These are phyloP conservation scores for Siphonodentalium dalli DNA, from an alignment of 2,888 invertebrate species.

Conservation along the genomic window DNA sequence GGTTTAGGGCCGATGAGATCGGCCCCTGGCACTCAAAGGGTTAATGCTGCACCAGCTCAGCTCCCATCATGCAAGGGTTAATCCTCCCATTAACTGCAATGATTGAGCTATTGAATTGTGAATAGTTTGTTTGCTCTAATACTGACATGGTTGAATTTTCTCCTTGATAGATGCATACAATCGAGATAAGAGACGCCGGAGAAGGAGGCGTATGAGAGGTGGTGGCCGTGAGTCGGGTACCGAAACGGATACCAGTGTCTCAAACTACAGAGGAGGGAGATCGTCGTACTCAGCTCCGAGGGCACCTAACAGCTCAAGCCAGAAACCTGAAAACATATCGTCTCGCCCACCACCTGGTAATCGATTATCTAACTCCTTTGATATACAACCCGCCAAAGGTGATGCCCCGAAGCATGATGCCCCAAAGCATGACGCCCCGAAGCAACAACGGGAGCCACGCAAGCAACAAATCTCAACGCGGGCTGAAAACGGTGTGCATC, in stretches of 20 bases:
- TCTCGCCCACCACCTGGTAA: no score
- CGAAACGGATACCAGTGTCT: constrained; percentile 54
- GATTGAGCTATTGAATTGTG: not conserved
- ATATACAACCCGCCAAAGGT: constrained; percentile 7
- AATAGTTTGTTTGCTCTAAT: not conserved
- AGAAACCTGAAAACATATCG: no score
- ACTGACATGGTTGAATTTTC: not conserved
- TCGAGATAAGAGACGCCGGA: constrained; percentile 32
- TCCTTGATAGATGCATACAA: constrained; percentile 4
- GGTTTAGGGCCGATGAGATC: no score
- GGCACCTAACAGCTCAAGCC: constrained; percentile 2
- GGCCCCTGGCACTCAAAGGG: no score
- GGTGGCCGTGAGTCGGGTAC: constrained; percentile 53
- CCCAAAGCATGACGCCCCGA: constrained; percentile 19
- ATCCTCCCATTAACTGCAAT: not conserved
- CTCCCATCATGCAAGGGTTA: no score
- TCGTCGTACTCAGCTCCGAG: no score
- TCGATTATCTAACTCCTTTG: constrained; percentile 12
- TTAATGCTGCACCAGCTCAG: no score
- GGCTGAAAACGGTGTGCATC: constrained; percentile 28
- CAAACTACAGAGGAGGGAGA: constrained; percentile 39
- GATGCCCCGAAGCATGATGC: constrained; percentile 18
- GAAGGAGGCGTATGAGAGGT: constrained; percentile 41
- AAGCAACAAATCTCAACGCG: constrained; percentile 22
- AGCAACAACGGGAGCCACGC: constrained; percentile 35